phyloP scores from a whole-genome alignment of 2,888 invertebrate species.

The Morinoia aosen region DNA sequence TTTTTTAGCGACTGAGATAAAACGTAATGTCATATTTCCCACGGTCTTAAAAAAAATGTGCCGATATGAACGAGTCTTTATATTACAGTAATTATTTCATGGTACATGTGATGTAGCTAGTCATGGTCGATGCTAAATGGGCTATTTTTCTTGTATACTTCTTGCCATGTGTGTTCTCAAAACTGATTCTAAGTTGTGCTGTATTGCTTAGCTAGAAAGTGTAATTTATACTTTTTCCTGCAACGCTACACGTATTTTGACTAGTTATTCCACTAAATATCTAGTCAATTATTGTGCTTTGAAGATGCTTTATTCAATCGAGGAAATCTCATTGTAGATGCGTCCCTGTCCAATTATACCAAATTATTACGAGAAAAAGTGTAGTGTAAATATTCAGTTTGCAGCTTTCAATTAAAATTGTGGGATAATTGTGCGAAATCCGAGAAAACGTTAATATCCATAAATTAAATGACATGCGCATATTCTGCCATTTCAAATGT shows the following conservation, averaged over 20 bases:
- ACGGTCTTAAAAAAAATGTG: neutral
- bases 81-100: neutral
- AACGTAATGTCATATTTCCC: too few relatives aligned
- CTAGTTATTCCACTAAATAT: neutral
- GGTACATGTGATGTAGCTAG: conserved; percentile 30
- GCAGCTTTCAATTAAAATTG: neutral
- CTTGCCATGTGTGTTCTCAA: neutral
- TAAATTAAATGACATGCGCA: too few relatives aligned
- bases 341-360: neutral
- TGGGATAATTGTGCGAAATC: too few relatives aligned
- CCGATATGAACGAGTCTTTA: neutral
- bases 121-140: neutral
- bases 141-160: neutral
- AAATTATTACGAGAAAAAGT: neutral
- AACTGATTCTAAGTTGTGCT: neutral
- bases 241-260: neutral
- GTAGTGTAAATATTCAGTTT: neutral
- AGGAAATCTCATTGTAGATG: neutral
- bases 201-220: neutral
- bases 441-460: too few relatives aligned
- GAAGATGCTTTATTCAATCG: neutral
- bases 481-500: too few relatives aligned
- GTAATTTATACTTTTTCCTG: neutral
- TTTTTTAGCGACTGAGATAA: too few relatives aligned
- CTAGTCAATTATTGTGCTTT: neutral